phyloP scores from a whole-genome alignment of 2,888 invertebrate genomes.

The Pilophorus perplexus region DNA sequence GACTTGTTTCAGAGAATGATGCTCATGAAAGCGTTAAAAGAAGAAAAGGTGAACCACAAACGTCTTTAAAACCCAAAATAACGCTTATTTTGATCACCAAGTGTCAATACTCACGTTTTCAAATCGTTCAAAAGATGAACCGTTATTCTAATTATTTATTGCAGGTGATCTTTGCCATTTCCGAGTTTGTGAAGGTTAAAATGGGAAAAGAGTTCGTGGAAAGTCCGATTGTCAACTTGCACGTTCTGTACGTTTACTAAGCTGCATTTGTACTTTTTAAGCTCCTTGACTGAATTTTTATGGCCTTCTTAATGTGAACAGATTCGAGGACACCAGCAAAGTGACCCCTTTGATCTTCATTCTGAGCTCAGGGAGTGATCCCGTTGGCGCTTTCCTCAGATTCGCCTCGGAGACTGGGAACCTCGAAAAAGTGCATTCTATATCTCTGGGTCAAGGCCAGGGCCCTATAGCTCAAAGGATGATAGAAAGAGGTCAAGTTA shows the following conservation, averaged over 20 bases:
- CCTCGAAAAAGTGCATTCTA: constrained; percentile 68
- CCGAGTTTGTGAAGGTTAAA: constrained; percentile 72
- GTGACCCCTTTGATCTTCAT: constrained; percentile 81
- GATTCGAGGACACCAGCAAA: constrained; percentile 68
- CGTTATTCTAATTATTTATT: constrained; percentile 32
- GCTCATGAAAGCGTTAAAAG: constrained; percentile 71
- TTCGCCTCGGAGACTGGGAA: constrained; percentile 75
- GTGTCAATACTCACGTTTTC: too few relatives aligned
- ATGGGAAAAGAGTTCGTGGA: constrained; percentile 79
- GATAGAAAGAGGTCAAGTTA: constrained; percentile 66
- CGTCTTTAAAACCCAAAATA: too few relatives aligned
- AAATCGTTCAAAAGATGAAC: too few relatives aligned
- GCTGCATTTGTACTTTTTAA: neutral
- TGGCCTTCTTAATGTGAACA: constrained; percentile 51
- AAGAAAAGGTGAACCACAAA: constrained; percentile 63
- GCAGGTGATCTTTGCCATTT: constrained; percentile 71
- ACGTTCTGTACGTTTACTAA: constrained; percentile 58
- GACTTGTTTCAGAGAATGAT: constrained; percentile 76
- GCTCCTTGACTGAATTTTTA: neutral
- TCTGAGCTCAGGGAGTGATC: constrained; percentile 84
- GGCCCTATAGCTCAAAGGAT: constrained; percentile 82
- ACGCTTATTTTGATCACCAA: too few relatives aligned
- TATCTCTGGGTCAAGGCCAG: constrained; percentile 89
- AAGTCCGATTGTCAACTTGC: constrained; percentile 71
- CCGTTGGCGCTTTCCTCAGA: constrained; percentile 76